Evolutionary conservation across 2,797 vertebrate genomes (phyloP).

Genomic region (Epinephelus coioides): DNA sequence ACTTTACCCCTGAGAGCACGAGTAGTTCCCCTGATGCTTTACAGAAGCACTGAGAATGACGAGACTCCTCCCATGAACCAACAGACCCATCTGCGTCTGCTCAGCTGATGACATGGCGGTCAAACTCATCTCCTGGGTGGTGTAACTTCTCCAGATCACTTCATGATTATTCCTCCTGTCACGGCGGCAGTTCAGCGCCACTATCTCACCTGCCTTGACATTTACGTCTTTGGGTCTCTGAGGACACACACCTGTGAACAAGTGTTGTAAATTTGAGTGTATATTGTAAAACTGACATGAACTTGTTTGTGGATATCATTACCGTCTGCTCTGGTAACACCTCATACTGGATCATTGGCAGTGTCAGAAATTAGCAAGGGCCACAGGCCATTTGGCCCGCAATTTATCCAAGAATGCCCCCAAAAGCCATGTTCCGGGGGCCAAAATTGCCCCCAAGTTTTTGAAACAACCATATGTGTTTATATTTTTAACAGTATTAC

Average conservation of each 20-base stretch:
- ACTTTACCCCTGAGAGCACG: slow-evolving; percentile 62
- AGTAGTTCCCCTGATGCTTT: slow-evolving; percentile 69
- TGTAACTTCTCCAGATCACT: slow-evolving; percentile 56
- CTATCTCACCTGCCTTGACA: slow-evolving; percentile 59
- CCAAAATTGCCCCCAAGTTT: too few relatives aligned
- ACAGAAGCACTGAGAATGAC: slow-evolving; percentile 59
- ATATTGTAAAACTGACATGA: background rate
- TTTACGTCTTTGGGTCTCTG: background rate
- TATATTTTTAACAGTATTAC: too few relatives aligned
- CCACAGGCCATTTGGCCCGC: too few relatives aligned
- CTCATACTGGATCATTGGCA: background rate
- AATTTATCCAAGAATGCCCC: too few relatives aligned
- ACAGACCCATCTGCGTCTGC: slow-evolving; percentile 21
- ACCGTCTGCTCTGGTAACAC: too few relatives aligned
- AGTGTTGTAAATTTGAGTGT: background rate
- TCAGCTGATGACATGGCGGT: slow-evolving; percentile 31
- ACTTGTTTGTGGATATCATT: background rate
- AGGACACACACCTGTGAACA: slow-evolving; percentile 19
- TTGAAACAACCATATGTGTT: too few relatives aligned
- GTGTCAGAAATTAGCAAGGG: too few relatives aligned
- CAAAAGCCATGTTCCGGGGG: too few relatives aligned
- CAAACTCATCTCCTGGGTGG: slow-evolving; percentile 14
- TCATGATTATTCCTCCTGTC: fast-evolving
- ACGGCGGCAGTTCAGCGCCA: slow-evolving; percentile 16
- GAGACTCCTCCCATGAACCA: slow-evolving; percentile 35